Percentiles rank a stretch among this genome's conserved stretches.
phyloP scores from a whole-genome alignment of 2,888 invertebrate genomes.

The Drosophila colorata region DNA sequence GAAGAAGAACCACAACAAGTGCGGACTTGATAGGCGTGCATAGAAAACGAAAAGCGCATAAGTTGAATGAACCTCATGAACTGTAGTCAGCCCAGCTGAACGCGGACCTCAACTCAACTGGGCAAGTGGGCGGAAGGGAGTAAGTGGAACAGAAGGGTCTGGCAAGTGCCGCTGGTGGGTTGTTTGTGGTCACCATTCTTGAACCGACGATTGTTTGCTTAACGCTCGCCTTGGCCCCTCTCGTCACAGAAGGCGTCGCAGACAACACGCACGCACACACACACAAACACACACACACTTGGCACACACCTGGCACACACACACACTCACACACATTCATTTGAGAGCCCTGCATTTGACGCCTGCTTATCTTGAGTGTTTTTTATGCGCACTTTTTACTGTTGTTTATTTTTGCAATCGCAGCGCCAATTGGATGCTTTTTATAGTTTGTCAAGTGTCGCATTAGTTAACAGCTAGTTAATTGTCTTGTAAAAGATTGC shows the following conservation, averaged over 20 bases:
- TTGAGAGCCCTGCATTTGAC: slow-evolving; percentile 56
- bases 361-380: slow-evolving; percentile 57
- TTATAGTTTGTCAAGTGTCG: slow-evolving; percentile 39
- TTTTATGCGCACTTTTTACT: slow-evolving; percentile 60
- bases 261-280: slow-evolving; percentile 7
- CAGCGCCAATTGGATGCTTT: slow-evolving; percentile 36
- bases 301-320: slow-evolving; percentile 11
- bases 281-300: slow-evolving; percentile 10
- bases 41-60: slow-evolving; percentile 61
- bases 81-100: slow-evolving; percentile 18
- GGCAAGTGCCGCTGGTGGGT: slow-evolving; percentile 6
- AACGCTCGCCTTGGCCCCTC: slow-evolving; percentile 35
- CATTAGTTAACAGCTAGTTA: slow-evolving; percentile 49
- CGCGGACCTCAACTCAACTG: slow-evolving; percentile 21
- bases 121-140: slow-evolving; percentile 33
- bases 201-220: slow-evolving; percentile 25
- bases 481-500: slow-evolving; percentile 31
- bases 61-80: slow-evolving; percentile 66
- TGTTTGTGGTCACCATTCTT: slow-evolving; percentile 18
- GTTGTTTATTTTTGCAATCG: slow-evolving; percentile 56
- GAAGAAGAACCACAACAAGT: slow-evolving; percentile 29
- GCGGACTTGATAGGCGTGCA: slow-evolving; percentile 37
- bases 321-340: slow-evolving; percentile 12
- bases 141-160: slow-evolving; percentile 18
- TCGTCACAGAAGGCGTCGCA: slow-evolving; percentile 20